These are phyloP conservation scores for Chloebia gouldiae DNA, from an alignment of 2,113 vertebrate species.

Conservation along the genomic window DNA sequence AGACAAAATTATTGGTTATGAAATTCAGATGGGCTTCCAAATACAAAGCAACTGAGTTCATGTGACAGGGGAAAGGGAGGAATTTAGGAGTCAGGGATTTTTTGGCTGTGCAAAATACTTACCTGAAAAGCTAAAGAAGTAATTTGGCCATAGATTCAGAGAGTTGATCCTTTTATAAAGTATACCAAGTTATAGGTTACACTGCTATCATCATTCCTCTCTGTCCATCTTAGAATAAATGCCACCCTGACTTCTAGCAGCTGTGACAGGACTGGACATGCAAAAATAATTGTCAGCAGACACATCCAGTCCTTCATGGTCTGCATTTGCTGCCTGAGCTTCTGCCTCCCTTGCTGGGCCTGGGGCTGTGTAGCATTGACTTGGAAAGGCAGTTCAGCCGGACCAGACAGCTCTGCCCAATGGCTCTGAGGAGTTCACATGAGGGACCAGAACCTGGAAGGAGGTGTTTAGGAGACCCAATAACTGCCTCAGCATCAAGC, in stretches of 20 bases:
- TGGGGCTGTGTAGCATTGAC: neutral
- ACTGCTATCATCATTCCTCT: neutral
- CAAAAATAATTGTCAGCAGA: neutral
- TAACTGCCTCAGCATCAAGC: neutral
- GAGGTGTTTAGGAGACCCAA: neutral
- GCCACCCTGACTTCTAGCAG: neutral
- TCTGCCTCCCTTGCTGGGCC: neutral
- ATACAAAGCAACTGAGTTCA: neutral
- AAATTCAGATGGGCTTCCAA: slow-evolving; percentile 5
- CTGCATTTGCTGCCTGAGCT: neutral
- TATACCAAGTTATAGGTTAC: neutral
- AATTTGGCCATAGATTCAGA: neutral
- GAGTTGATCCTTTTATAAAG: neutral
- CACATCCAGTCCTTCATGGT: neutral
- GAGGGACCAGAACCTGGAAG: neutral
- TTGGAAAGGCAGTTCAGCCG: neutral
- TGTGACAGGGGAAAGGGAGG: neutral
- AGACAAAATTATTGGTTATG: neutral
- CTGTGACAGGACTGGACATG: neutral
- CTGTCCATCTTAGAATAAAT: neutral
- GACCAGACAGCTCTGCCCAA: neutral
- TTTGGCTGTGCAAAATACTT: neutral
- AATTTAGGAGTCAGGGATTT: neutral
- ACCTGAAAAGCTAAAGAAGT: neutral
- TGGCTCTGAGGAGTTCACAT: neutral